phyloP scores from a whole-genome alignment of 2,888 invertebrate genomes.

The Sepioteuthis lessoniana region DNA sequence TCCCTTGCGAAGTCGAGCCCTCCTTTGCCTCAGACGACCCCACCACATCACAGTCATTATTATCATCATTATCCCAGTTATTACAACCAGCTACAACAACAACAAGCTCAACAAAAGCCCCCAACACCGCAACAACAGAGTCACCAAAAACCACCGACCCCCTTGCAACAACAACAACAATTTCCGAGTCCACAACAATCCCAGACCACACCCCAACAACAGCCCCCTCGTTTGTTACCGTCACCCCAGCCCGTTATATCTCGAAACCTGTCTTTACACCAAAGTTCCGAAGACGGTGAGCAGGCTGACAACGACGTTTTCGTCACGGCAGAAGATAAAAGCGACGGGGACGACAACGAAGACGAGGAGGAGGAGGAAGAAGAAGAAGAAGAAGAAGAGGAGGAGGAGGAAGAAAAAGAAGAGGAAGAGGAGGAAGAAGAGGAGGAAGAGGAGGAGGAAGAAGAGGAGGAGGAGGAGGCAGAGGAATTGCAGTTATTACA shows the following conservation, averaged over 20 bases:
- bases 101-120: neutral
- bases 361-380: neutral
- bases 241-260: neutral
- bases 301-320: neutral
- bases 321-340: neutral
- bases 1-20: neutral
- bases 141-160: neutral
- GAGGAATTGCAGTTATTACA: neutral
- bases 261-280: neutral
- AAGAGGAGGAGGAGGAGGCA: neutral
- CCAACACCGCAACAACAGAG: neutral
- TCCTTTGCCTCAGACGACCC: neutral
- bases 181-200: neutral
- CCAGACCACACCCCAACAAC: neutral
- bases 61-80: neutral
- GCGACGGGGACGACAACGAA: neutral
- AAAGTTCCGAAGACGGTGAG: neutral
- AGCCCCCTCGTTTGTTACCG: neutral
- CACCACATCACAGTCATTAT: neutral
- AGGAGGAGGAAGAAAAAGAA: neutral
- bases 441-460: neutral
- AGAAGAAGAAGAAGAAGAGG: neutral
- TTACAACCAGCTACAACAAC: neutral
- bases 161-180: neutral
- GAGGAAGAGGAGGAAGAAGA: neutral